Conservation (phyloP, 23 tunicate genomes). For the Aplidium turbinatum region DNA sequence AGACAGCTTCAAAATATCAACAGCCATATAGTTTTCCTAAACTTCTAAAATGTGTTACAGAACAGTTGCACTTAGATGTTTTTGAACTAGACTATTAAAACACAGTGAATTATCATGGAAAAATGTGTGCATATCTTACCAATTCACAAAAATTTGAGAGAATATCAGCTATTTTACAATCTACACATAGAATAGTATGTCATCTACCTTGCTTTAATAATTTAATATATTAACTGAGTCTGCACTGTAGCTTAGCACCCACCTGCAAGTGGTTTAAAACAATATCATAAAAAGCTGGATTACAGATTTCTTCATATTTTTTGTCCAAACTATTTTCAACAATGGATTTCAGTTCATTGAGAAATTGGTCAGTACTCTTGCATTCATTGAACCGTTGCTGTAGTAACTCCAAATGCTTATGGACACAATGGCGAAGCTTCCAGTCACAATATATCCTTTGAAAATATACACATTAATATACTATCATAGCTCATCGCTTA, state of each 20-base stretch:
- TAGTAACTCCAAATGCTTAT: conserved; percentile 1
- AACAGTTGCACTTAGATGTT: too few relatives aligned
- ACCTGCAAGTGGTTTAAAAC: conserved; percentile 25
- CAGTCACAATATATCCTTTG: conserved; percentile 24
- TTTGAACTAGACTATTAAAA: too few relatives aligned
- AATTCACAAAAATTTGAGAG: too few relatives aligned
- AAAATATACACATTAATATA: background rate
- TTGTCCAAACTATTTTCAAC: background rate
- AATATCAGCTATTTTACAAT: background rate
- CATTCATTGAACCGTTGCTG: conserved; percentile 5
- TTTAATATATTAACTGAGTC: too few relatives aligned
- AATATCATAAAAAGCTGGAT: conserved; percentile 4
- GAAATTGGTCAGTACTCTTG: conserved; percentile 3
- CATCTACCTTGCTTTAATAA: background rate
- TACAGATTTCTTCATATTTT: background rate
- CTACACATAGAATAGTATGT: background rate
- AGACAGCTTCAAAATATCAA: too few relatives aligned
- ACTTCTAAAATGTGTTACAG: too few relatives aligned
- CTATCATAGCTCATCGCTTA: too few relatives aligned
- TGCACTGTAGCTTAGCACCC: too few relatives aligned
- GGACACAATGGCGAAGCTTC: conserved; percentile 14
- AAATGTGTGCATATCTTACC: background rate
- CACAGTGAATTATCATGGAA: background rate
- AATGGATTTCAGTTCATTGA: conserved; percentile 5
- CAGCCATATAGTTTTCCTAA: too few relatives aligned